phyloP scores from a whole-genome alignment of 2,888 invertebrate genomes.

The Andrena camellia region DNA sequence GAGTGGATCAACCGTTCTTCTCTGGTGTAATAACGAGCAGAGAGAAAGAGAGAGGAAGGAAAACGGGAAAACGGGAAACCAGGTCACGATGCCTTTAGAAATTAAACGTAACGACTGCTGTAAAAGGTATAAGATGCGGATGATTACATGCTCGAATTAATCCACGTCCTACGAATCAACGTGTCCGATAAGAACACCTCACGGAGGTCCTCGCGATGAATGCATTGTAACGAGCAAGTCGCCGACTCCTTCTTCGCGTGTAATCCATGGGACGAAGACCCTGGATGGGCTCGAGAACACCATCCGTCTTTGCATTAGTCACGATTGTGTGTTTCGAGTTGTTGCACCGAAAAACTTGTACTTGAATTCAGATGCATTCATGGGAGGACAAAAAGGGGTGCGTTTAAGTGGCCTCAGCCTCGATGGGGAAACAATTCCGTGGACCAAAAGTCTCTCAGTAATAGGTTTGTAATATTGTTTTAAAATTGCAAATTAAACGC shows the following conservation, averaged over 20 bases:
- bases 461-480: slow-evolving; percentile 39
- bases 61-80: slow-evolving; percentile 40
- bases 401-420: not conserved
- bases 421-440: not conserved
- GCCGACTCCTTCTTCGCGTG: not conserved
- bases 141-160: slow-evolving; percentile 57
- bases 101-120: slow-evolving; percentile 68
- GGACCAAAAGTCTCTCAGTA: slow-evolving; percentile 12
- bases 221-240: slow-evolving; percentile 29
- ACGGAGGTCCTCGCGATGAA: slow-evolving; percentile 3
- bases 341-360: not conserved
- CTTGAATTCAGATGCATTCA: not conserved
- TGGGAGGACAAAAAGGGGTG: not conserved
- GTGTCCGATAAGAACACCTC: slow-evolving; percentile 1
- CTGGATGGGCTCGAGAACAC: not conserved
- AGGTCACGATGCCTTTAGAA: slow-evolving; percentile 66
- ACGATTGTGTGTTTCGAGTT: not conserved
- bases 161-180: slow-evolving; percentile 42
- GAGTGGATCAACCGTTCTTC: slow-evolving; percentile 67
- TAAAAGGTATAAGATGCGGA: slow-evolving; percentile 50
- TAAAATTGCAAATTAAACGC: slow-evolving; percentile 34
- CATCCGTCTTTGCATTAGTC: slow-evolving; percentile 7
- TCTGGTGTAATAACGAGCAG: slow-evolving; percentile 61
- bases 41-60: slow-evolving; percentile 16
- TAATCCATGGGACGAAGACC: not conserved